Base-by-base conservation (phyloP, 30 jellyfish, hydroid and myxozoan species). In the Morbakka virulenta region DNA sequence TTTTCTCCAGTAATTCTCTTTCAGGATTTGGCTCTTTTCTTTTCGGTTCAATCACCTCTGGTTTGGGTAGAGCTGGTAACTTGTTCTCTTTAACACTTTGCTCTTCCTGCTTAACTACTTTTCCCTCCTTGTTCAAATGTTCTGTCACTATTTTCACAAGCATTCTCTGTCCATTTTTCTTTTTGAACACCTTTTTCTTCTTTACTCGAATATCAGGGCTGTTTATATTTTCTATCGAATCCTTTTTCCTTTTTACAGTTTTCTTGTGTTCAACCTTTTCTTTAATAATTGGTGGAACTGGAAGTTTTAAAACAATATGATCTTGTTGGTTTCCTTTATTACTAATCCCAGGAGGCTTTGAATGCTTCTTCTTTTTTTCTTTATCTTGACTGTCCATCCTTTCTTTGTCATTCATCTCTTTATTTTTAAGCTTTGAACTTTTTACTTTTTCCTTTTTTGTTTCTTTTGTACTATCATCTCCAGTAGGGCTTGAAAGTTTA, bases 111-210 rank as follows among this genome's bases (percentile, higher is more conserved):
- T 77, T 83, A 36, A 83, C 94, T 53, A 83, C 64, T 53, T 65
- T 89, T 47, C 96, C 96, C 68, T 50, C 51, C 31, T 70, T 74
- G 62, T 74, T 77, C 88, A 95, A 83, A 51, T 64, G 87, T 34
- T 90, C 88, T 24, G 94, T 83, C 31, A 84, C 87, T 2, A 90
- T 84, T 6, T 95, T 82, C 17, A 72, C 96, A 17, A 83, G 83
- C 26, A 72, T 69, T 52, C 79, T 90, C 48, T 83, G 86, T 24
- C 95, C 94, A 4, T 79, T 83, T 79, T 84, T 83, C 72, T 84
- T 84, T 77, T 90, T 90, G 32, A 82, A 83, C 36, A 83, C 79
- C 79, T 90, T 90, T 52, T 89, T 90, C 71, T 83, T 83, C 88
- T 90, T 83, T 6, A 78, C 74, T 24, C 36, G 34, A 35, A 83